A percentile compares a stretch with the other conserved stretches of the same genome.
Conservation (phyloP, 1,140 invertebrate species). For the Calycopis cecrops region DNA sequence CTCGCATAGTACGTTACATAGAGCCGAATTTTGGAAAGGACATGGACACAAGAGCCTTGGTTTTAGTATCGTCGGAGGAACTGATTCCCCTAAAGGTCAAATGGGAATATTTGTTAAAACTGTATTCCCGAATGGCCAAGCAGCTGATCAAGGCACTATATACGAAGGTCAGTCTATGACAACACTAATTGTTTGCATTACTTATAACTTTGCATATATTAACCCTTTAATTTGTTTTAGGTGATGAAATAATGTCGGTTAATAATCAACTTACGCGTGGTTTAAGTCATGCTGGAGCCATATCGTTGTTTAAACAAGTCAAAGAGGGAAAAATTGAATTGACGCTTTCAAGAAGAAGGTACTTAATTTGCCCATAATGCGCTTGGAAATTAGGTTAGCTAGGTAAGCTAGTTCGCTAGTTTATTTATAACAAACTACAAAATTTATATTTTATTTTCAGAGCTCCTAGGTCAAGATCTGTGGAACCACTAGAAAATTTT, state of each 20-base stretch:
- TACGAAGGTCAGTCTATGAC: constrained; percentile 83
- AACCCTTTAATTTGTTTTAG: constrained; percentile 69
- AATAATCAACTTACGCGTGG: constrained; percentile 89
- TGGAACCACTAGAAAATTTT: constrained; percentile 70
- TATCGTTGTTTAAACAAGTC: constrained; percentile 92
- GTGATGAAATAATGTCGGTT: constrained; percentile 94
- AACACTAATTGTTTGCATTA: constrained; percentile 11
- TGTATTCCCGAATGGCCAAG: constrained; percentile 91
- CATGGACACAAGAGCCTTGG: constrained; percentile 90
- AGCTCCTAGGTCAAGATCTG: constrained; percentile 75
- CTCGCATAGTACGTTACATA: constrained; percentile 52
- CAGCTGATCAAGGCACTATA: constrained; percentile 86
- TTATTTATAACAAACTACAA: not conserved
- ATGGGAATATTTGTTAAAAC: constrained; percentile 96
- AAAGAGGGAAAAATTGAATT: constrained; percentile 90
- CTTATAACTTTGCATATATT: constrained; percentile 11
- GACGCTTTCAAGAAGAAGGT: constrained; percentile 85
- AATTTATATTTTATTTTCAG: constrained; percentile 44
- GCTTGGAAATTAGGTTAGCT: constrained; percentile 3
- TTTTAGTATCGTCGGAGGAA: constrained; percentile 94
- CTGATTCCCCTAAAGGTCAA: constrained; percentile 89
- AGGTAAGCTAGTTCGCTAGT: not conserved
- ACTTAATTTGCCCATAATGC: constrained; percentile 22
- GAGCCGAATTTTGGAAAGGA: constrained; percentile 85
- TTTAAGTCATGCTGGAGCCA: constrained; percentile 91